Base-by-base conservation (phyloP, 2,797 vertebrate species). In the Masticophis lateralis region DNA sequence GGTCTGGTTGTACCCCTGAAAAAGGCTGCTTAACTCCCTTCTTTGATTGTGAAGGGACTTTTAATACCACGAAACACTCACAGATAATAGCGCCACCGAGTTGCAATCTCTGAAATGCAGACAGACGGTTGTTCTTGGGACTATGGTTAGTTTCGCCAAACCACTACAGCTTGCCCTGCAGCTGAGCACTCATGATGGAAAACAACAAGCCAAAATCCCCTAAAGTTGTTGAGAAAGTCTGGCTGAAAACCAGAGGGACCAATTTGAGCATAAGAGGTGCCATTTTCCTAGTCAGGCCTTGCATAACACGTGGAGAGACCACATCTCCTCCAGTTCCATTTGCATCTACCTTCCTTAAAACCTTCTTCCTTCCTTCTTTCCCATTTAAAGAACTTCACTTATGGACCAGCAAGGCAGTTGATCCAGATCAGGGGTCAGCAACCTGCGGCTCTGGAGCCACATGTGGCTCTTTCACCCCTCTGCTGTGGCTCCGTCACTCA, bases 341-440 rank as follows among this genome's bases (percentile, higher is more conserved):
- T 43, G 37, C 37, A 22, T 4, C 69, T 79, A 43, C 18, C 18
- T 79, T 79, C 12, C 53, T 87, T 28, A 22, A 55, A 57, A 88
- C 13, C 13, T 53, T 86, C 27, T 51, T 56, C 55, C 55, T 16
- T 4, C 25, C 5, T 28, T 86, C 86, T 51, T 18, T 51, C 55
- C 55, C 18, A 12, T 32, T 22, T 57, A 18, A 88, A 88, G 9
- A 57, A 88, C 6, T 20, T 3, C 32, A 20, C n/a, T 8, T 74
- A 74, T 7, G 16, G 16, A 20, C 7, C 1, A 10, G 16, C 8
- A 43, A 91, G 94, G 92, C 14, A 87, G 92, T 92, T 89, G 8
- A 57, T 94, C 93, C 92, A 92, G 93, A 96, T 93, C 94, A 95
- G 51, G 47, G 47, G 47, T 51, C 47, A 51, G 47, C 47, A 51